These are phyloP conservation scores for Dendroctonus ponderosae DNA, from an alignment of 1,140 invertebrate species.

Conservation along the genomic window DNA sequence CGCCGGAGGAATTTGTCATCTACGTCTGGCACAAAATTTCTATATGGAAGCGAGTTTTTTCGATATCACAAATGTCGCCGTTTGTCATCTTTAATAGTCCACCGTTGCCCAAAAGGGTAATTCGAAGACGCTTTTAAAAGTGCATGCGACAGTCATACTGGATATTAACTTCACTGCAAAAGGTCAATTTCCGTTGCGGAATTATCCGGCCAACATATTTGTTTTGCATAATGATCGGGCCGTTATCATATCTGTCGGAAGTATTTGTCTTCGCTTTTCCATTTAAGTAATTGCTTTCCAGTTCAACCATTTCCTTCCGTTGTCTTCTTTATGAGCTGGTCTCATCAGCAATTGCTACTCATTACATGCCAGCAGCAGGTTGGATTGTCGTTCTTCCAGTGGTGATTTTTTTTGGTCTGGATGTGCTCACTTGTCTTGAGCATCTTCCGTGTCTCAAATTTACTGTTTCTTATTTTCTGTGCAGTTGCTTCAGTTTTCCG, in stretches of 20 bases:
- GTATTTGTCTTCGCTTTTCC: no score
- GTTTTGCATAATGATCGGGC: constrained; percentile 29
- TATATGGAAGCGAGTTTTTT: constrained; percentile 28
- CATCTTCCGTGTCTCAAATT: no score
- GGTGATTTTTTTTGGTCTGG: no score
- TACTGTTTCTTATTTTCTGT: no score
- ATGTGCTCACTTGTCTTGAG: no score
- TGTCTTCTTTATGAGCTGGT: no score
- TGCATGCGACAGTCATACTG: constrained; percentile 22
- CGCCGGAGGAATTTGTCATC: constrained; percentile 29
- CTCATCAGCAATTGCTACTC: no score
- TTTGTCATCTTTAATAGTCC: constrained; percentile 33
- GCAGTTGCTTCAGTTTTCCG: no score
- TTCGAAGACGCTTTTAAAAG: constrained; percentile 24
- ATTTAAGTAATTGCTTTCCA: no score
- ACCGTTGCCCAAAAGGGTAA: constrained; percentile 23
- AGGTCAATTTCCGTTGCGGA: constrained; percentile 26
- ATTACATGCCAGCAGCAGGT: no score
- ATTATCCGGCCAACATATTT: constrained; percentile 23
- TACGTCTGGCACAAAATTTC: constrained; percentile 2
- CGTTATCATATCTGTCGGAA: constrained; percentile 4
- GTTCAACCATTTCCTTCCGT: no score
- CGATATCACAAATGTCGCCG: constrained; percentile 10
- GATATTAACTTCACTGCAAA: constrained; percentile 17
- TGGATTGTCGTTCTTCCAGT: no score